Percentiles rank a stretch among this genome's conserved stretches.
These are phyloP conservation scores for Paralinhomoeus sp. DNA, from an alignment of 2,888 invertebrate species.

Conservation along the genomic window DNA sequence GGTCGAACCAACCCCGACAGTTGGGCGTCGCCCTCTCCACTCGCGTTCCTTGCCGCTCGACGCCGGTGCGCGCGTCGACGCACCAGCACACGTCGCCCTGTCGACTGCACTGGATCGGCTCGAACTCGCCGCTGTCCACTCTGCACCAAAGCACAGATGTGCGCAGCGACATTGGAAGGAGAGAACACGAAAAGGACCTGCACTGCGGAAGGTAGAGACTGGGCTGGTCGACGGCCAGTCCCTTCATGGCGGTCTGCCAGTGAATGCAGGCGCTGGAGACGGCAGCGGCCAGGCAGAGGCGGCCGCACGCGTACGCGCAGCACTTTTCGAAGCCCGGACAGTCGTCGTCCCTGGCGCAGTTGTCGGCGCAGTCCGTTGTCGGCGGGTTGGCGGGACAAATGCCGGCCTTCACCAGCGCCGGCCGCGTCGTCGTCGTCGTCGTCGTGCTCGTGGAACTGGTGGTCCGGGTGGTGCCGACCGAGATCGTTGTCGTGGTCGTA, in stretches of 20 bases:
- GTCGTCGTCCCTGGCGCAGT: slow-evolving; percentile 10
- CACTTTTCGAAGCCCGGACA: slow-evolving; percentile 11
- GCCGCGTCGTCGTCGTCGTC: too few species aligned
- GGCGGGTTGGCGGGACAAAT: slow-evolving; percentile 9
- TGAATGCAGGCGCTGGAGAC: slow-evolving; percentile 4
- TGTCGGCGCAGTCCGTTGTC: slow-evolving; percentile 9
- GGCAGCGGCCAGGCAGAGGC: slow-evolving; percentile 8
- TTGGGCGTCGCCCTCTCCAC: slow-evolving; percentile 7
- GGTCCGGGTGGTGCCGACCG: too few species aligned
- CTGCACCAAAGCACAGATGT: too few species aligned
- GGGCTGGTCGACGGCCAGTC: not conserved
- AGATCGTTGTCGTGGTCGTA: too few species aligned
- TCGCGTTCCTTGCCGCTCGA: slow-evolving; percentile 14
- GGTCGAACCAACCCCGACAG: slow-evolving; percentile 7
- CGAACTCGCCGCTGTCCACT: slow-evolving; percentile 11
- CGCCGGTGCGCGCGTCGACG: slow-evolving; percentile 11
- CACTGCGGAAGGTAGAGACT: not conserved
- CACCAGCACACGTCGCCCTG: slow-evolving; percentile 10
- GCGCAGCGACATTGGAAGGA: too few species aligned
- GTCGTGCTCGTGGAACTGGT: too few species aligned
- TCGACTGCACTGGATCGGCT: slow-evolving; percentile 13
- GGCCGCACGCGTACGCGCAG: slow-evolving; percentile 13
- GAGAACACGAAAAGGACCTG: not conserved
- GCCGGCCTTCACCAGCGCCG: slow-evolving; percentile 2
- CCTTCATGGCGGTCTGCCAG: not conserved